A percentile compares a stretch with the other conserved stretches of the same genome.
Conservation (phyloP, 2,113 vertebrate species). For the Isurus oxyrinchus region DNA sequence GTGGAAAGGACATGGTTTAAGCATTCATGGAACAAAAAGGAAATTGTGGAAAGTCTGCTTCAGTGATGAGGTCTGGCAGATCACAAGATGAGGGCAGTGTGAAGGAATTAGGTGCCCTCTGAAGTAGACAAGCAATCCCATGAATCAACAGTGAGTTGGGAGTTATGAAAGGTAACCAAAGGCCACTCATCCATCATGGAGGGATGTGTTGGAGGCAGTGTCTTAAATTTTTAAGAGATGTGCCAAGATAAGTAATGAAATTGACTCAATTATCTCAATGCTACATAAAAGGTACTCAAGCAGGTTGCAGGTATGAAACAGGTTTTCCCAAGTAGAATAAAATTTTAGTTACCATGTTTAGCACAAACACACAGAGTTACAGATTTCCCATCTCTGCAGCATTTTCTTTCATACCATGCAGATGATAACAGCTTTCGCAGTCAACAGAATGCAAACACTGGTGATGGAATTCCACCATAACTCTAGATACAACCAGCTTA, state of each 20-base stretch:
- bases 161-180: neutral
- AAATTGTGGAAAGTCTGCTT: neutral
- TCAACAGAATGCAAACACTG: neutral
- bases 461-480: neutral
- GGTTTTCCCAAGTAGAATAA: neutral
- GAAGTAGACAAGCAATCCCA: neutral
- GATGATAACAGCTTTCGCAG: neutral
- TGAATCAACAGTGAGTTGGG: neutral
- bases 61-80: neutral
- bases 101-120: neutral
- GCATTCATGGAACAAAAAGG: neutral
- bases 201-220: neutral
- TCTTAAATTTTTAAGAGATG: neutral
- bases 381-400: neutral
- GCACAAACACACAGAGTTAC: neutral
- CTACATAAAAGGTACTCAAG: neutral
- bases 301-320: neutral
- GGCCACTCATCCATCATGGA: neutral
- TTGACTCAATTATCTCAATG: neutral
- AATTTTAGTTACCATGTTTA: neutral
- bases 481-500: neutral
- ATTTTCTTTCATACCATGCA: neutral
- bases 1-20: neutral
- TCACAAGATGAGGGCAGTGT: neutral
- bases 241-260: neutral